Base-by-base conservation (phyloP, 2,797 vertebrate genomes). In the Muraenolepis orangiensis region DNA sequence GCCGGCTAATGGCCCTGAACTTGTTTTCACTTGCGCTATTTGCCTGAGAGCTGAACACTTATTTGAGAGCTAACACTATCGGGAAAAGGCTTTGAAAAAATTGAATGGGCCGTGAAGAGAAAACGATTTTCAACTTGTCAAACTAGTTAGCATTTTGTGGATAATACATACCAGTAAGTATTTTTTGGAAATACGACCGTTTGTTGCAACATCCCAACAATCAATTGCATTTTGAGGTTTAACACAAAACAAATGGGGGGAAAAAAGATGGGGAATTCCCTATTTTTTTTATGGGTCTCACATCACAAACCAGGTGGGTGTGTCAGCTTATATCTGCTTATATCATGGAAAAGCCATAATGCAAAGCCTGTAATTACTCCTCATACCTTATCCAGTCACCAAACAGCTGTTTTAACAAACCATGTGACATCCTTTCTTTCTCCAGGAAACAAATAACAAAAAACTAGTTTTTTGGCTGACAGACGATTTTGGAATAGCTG, bases 1-100 rank as follows among this genome's bases (percentile, higher is more conserved):
- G 76, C 71, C 57, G 51, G 77, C 80, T 84, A 84, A 87, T 89
- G 28, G 73, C 80, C 75, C 74, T 81, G 75, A 88, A 87, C 91
- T 32, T 90, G 88, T 76, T 82, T 72, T 72, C 76, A 84, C 91
- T 85, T 85, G 86, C 71, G 83, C 70, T 30, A 71, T 31, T 71
- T 16, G 30, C 70, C 40, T 78, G 51, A 80, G 42, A 69, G 13
- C 36, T 57, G n/a, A 16, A 30, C 28, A 1, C 66, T 67, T 67
- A 18, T 28, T 31, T 67, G 66, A n/a, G n/a, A n/a, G n/a, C n/a
- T n/a, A n/a, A n/a, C n/a, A n/a, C n/a, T n/a, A n/a, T n/a, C n/a
- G 66, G 30, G 6, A 31, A 31, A 23, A 67, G 28, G 28, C 16
- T 29, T 31, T 31, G 29, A 31, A 67, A n/a, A n/a, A 29, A 20